These are phyloP conservation scores for Podargus strigoides DNA, from an alignment of 2,797 vertebrate species.

Conservation along the genomic window DNA sequence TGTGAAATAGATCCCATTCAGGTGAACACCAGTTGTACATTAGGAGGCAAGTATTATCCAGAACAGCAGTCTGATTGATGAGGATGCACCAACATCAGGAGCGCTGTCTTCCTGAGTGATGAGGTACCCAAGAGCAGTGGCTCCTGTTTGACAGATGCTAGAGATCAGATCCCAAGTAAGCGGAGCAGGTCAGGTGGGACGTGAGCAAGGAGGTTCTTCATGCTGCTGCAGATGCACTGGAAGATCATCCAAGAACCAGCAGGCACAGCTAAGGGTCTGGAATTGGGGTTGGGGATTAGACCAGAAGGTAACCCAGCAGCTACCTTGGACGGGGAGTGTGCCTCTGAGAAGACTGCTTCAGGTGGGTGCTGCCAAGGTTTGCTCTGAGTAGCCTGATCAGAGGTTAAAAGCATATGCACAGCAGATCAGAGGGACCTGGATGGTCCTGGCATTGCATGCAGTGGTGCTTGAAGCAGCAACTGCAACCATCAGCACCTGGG, in stretches of 20 bases:
- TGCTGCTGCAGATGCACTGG: not conserved
- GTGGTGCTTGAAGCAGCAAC: not conserved
- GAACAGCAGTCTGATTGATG: not conserved
- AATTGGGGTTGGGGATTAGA: not conserved
- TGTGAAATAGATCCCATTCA: not conserved
- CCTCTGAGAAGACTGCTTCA: rapidly evolving
- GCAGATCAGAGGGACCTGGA: no score
- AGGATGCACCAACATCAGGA: not conserved
- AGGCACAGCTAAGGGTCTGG: not conserved
- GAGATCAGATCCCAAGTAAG: not conserved
- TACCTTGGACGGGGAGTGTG: not conserved
- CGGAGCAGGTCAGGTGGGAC: not conserved
- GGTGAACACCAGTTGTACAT: not conserved
- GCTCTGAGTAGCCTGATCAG: not conserved
- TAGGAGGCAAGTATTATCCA: not conserved
- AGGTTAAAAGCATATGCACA: not conserved
- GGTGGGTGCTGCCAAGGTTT: not conserved
- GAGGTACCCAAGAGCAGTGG: not conserved
- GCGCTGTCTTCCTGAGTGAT: not conserved
- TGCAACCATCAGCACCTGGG: not conserved
- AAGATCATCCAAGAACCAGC: not conserved
- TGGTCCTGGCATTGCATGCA: not conserved
- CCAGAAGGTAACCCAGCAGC: not conserved
- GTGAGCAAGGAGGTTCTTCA: rapidly evolving
- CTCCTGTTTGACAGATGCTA: not conserved